Base-by-base conservation (phyloP, 1,140 invertebrate species). In the Mamestra configurata region DNA sequence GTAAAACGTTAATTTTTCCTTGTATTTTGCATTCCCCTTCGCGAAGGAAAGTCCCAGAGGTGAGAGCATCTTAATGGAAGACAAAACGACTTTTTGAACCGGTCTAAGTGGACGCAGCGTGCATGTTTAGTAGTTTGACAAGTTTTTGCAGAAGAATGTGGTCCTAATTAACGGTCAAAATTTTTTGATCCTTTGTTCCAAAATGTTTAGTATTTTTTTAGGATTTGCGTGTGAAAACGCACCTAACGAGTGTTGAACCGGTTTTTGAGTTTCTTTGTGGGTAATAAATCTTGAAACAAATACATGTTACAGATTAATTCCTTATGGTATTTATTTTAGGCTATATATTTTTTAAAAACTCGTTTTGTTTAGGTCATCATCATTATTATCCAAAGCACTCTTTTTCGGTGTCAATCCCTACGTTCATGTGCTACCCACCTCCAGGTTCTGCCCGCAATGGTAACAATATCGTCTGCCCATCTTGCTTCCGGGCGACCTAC, bases 31-130 rank as follows among this genome's bases (percentile, higher is more conserved):
- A 68, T 68, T 68, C 64, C 10, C 20, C 31, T 22, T 18, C 18
- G 22, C 37, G 18, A 68, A 68, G 64, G 64, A 68, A 68, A 68
- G 20, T 46, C 64, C 64, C 64, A 4, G 40, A 20, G 35, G 61
- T 43, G 13, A 43, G 40, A 68, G 64, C 40, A 15, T 68, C 64
- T 43, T 68, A 68, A 68, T 68, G 46, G 64, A 24, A 68, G 40
- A 68, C 20, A 24, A 68, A 68, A 46, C 40, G 40, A 46, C 18
- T 68, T 68, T 68, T 68, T 68, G 40, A 43, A 37, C 31, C 31
- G 22, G 20, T 43, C 4, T 46, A 24, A 43, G 37, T 24, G 40
- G 18, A 68, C 37, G 59, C 5, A 10, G 31, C 7, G n/a, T 61
- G 57, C 24, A 61, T 18, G 18, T 18, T 61, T 49, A 49, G 59